phyloP scores from a whole-genome alignment of 1,140 invertebrate species.

The Neodiprion fabricii region DNA sequence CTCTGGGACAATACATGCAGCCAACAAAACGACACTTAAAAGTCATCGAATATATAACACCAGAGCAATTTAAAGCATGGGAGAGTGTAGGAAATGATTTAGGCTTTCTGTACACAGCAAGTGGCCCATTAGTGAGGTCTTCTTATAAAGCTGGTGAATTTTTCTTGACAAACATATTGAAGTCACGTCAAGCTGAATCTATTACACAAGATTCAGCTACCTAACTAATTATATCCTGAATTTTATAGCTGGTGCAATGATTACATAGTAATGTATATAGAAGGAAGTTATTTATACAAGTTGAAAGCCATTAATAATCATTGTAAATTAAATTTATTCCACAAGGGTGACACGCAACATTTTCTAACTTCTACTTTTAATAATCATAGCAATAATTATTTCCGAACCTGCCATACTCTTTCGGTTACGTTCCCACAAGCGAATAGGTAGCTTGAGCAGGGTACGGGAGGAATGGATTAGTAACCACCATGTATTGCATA shows the following conservation, averaged over 20 bases:
- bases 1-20: slow-evolving; percentile 99
- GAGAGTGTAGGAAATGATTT: slow-evolving; percentile 83
- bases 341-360: no score
- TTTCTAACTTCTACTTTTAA: no score
- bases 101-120: slow-evolving; percentile 97
- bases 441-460: no score
- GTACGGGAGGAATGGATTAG: no score
- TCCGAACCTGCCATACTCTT: no score
- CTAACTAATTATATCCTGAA: not conserved
- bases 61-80: slow-evolving; percentile 94
- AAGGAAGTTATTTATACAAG: no score
- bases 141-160: slow-evolving; percentile 98
- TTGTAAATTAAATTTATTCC: no score
- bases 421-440: no score
- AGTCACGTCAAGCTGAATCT: slow-evolving; percentile 56
- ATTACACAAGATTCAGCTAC: slow-evolving; percentile 1
- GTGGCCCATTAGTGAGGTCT: slow-evolving; percentile 95
- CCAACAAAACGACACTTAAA: slow-evolving; percentile 96
- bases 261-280: no score
- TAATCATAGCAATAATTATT: no score
- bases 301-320: no score
- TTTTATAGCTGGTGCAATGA: slow-evolving; percentile 4
- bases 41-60: slow-evolving; percentile 96
- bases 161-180: slow-evolving; percentile 83
- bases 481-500: no score